A percentile compares a stretch with the other conserved stretches of the same genome.
Evolutionary conservation across 2,888 invertebrate genomes (phyloP).

Genomic region (Ectobius pallidus): DNA sequence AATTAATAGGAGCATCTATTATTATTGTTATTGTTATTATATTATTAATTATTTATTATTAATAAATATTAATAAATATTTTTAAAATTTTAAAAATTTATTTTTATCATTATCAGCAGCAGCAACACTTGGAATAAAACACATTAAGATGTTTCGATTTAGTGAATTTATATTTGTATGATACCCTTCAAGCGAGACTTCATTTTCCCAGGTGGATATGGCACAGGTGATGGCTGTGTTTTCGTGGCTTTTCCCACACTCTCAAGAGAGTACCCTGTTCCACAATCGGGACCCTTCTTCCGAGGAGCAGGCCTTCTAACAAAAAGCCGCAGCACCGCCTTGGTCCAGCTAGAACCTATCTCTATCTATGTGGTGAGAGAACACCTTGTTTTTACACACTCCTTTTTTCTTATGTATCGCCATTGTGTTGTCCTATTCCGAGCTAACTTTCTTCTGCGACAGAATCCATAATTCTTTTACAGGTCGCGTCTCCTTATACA

Average conservation of each 20-base stretch:
- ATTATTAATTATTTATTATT: no score
- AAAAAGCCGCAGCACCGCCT: background rate
- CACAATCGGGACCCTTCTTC: background rate
- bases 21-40: no score
- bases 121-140: no score
- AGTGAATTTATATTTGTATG: no score
- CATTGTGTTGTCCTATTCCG: constrained; percentile 21
- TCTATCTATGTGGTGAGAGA: constrained; percentile 11
- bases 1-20: no score
- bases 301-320: background rate
- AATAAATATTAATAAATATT: no score
- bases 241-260: constrained; percentile 11
- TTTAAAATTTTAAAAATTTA: no score
- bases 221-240: constrained; percentile 2
- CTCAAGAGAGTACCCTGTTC: constrained; percentile 12
- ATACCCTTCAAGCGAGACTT: no score
- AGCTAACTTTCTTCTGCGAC: background rate
- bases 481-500: no score
- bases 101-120: no score
- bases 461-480: no score
- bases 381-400: constrained; percentile 29
- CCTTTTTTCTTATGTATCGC: background rate
- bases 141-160: no score
- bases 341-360: constrained; percentile 2
- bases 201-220: background rate